Percentiles rank a stretch among this genome's conserved stretches.
Evolutionary conservation across 2,888 invertebrate species (phyloP).

Genomic region (Drosophila fulvimacula): DNA sequence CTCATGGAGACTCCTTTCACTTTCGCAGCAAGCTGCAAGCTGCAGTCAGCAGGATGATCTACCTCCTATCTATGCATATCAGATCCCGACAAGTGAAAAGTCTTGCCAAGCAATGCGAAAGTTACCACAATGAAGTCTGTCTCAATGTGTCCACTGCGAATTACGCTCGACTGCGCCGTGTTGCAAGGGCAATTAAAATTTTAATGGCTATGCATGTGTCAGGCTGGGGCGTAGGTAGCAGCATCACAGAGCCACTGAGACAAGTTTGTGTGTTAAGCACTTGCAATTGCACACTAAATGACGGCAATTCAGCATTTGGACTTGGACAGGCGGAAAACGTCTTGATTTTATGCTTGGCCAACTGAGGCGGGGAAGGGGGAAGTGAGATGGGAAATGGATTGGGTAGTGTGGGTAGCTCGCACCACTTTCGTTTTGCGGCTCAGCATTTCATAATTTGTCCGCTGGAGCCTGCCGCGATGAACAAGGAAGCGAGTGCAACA

Average conservation of each 20-base stretch:
- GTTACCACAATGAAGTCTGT: constrained; percentile 27
- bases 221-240: constrained; percentile 28
- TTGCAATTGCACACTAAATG: constrained; percentile 47
- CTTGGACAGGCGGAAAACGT: constrained; percentile 66
- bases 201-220: constrained; percentile 36
- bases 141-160: constrained; percentile 15
- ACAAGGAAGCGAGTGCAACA: constrained; percentile 67
- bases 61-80: constrained; percentile 32
- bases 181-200: constrained; percentile 56
- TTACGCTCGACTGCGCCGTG: neutral
- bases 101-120: constrained; percentile 39
- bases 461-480: constrained; percentile 25
- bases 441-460: constrained; percentile 67
- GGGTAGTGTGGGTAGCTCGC: constrained; percentile 8
- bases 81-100: constrained; percentile 19
- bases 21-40: constrained; percentile 39
- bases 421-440: constrained; percentile 51
- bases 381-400: neutral
- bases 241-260: neutral
- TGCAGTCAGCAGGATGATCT: constrained; percentile 56
- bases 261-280: constrained; percentile 17
- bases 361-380: neutral
- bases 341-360: constrained; percentile 45
- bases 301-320: constrained; percentile 65
- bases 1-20: constrained; percentile 74